These are phyloP conservation scores for Leptinotarsa rubiginosa DNA, from an alignment of 2,888 invertebrate species.

Conservation along the genomic window DNA sequence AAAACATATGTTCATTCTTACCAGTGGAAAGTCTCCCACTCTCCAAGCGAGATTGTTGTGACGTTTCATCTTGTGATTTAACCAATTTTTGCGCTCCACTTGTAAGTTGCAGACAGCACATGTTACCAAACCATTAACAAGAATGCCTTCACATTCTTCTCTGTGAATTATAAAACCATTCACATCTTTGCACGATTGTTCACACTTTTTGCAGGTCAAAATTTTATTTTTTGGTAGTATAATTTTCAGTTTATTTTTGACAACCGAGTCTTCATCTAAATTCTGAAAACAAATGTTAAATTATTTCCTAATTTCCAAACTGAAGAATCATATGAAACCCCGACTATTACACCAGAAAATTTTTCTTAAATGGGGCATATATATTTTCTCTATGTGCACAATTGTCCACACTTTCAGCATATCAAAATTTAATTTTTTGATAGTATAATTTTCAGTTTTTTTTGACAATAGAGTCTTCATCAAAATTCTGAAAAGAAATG, in stretches of 20 bases:
- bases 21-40: constrained; percentile 68
- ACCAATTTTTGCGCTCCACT: constrained; percentile 66
- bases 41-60: constrained; percentile 74
- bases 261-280: constrained; percentile 31
- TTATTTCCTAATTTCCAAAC: too few species aligned
- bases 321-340: too few species aligned
- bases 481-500: too few species aligned
- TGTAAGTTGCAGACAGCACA: constrained; percentile 68
- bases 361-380: too few species aligned
- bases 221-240: constrained; percentile 32
- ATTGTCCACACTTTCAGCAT: too few species aligned
- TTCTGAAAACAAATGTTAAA: constrained; percentile 29
- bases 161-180: constrained; percentile 41
- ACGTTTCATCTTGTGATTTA: constrained; percentile 66
- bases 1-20: constrained; percentile 57
- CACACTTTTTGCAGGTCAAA: constrained; percentile 43
- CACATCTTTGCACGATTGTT: constrained; percentile 15
- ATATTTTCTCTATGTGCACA: too few species aligned
- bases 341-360: too few species aligned
- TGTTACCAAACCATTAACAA: constrained; percentile 52
- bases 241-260: constrained; percentile 38
- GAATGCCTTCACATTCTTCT: constrained; percentile 46
- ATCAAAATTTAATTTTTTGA: too few species aligned
- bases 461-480: too few species aligned
- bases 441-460: too few species aligned